Evolutionary conservation across 23 tunicate genomes (phyloP).

Genomic region (Styela clava): DNA sequence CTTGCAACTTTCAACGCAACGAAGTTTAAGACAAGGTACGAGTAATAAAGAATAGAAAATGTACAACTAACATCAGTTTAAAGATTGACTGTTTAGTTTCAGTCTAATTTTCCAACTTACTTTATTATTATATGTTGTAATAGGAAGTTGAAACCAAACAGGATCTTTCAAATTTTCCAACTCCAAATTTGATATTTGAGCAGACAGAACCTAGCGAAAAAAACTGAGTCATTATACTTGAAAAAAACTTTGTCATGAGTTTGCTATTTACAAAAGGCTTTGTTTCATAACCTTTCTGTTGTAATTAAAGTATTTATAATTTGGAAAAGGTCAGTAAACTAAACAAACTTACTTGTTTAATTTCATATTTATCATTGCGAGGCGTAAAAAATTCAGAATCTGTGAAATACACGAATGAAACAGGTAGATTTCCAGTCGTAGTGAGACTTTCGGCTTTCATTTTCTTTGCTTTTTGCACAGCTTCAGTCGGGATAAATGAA

Average conservation of each 20-base stretch:
- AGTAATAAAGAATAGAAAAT: no score
- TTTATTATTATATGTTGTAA: neutral
- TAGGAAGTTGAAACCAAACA: constrained; percentile 10
- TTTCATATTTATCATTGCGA: neutral
- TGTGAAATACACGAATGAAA: neutral
- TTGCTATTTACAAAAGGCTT: no score
- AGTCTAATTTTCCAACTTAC: no score
- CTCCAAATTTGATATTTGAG: neutral
- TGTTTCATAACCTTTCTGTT: no score
- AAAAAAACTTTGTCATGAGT: no score
- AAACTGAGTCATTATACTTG: neutral
- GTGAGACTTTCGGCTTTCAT: neutral
- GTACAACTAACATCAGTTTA: no score
- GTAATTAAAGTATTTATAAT: no score
- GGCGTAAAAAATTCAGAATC: neutral
- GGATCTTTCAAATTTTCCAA: neutral
- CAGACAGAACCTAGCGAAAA: neutral
- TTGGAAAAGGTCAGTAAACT: no score
- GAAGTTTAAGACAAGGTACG: no score
- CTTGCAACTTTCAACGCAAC: no score
- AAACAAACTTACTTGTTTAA: constrained; percentile 7
- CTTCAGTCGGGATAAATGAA: neutral
- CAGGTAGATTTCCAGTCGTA: neutral
- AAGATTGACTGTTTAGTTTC: no score
- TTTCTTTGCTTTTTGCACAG: neutral